phyloP scores from a whole-genome alignment of 2,113 vertebrate species.

The Anthoscopus minutus region DNA sequence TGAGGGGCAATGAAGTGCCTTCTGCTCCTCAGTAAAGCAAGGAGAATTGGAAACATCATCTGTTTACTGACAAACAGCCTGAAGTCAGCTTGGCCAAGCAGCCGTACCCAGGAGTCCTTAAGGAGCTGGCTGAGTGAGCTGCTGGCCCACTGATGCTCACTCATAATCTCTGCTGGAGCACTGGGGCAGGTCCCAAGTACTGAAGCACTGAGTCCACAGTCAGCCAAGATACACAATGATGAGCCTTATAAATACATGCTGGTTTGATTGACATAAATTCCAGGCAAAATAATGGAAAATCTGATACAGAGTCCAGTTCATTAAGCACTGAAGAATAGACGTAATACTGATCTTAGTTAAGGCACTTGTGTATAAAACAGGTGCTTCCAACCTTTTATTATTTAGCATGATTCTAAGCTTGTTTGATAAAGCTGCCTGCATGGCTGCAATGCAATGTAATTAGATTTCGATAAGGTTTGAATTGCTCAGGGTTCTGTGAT shows the following conservation, averaged over 20 bases:
- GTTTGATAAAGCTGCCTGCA: background rate
- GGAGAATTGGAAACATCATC: background rate
- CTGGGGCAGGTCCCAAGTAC: background rate
- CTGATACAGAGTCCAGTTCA: background rate
- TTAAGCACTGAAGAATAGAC: background rate
- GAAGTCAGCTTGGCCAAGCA: background rate
- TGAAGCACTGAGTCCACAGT: background rate
- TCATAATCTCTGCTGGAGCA: background rate
- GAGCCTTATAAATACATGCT: background rate
- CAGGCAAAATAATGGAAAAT: slow-evolving; percentile 25
- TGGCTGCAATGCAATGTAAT: background rate
- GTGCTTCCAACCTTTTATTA: background rate
- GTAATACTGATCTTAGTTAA: background rate
- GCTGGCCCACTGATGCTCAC: background rate
- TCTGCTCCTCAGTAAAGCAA: background rate
- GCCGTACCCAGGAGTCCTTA: background rate
- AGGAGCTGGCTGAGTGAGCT: background rate
- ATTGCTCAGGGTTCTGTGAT: background rate
- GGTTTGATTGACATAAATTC: background rate
- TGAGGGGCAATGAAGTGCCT: background rate
- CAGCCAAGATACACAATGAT: background rate
- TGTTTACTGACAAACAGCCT: background rate
- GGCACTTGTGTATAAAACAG: background rate
- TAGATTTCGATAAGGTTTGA: background rate
- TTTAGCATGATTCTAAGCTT: background rate